These are phyloP conservation scores for Chrysaora quinquecirrha DNA, from an alignment of 30 jellyfish, hydroid and myxozoan genomes.

Conservation along the genomic window DNA sequence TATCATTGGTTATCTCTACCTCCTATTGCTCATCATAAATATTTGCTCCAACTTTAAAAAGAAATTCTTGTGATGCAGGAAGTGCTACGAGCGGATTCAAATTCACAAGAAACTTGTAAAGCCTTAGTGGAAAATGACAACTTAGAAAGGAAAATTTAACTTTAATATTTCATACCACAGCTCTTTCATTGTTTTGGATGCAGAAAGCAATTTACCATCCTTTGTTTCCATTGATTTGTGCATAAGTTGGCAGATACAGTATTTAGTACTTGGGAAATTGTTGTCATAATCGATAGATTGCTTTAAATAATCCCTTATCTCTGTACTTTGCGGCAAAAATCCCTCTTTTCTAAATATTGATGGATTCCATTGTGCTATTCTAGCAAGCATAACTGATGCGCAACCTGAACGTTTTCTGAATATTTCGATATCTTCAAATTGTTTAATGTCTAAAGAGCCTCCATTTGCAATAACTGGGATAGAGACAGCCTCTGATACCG, in stretches of 20 bases:
- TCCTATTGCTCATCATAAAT: too few relatives aligned
- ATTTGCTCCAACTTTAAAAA: too few relatives aligned
- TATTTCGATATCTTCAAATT: conserved; percentile 50
- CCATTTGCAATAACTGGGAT: conserved; percentile 98
- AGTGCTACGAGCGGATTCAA: too few relatives aligned
- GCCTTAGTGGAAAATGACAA: too few relatives aligned
- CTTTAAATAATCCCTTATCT: conserved; percentile 63
- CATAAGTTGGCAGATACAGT: conserved; percentile 85
- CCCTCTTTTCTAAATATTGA: conserved; percentile 92
- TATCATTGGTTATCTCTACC: too few relatives aligned
- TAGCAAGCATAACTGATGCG: conserved; percentile 96
- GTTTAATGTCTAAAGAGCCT: conserved; percentile 83
- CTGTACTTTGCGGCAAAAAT: conserved; percentile 45
- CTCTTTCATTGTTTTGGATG: conserved; percentile 70
- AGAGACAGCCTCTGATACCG: conserved; percentile 57
- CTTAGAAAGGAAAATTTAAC: too few relatives aligned
- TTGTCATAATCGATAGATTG: conserved; percentile 74
- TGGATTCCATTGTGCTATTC: conserved; percentile 98
- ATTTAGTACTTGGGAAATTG: conserved; percentile 75
- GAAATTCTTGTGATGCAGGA: too few relatives aligned
- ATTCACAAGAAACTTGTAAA: too few relatives aligned
- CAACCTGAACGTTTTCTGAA: conserved; percentile 68
- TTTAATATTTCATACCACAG: conserved; percentile 69
- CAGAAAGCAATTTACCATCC: conserved; percentile 60
- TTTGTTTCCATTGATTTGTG: conserved; percentile 59